Evolutionary conservation across 2,113 vertebrate genomes (phyloP).

Genomic region (Microtus oregoni): DNA sequence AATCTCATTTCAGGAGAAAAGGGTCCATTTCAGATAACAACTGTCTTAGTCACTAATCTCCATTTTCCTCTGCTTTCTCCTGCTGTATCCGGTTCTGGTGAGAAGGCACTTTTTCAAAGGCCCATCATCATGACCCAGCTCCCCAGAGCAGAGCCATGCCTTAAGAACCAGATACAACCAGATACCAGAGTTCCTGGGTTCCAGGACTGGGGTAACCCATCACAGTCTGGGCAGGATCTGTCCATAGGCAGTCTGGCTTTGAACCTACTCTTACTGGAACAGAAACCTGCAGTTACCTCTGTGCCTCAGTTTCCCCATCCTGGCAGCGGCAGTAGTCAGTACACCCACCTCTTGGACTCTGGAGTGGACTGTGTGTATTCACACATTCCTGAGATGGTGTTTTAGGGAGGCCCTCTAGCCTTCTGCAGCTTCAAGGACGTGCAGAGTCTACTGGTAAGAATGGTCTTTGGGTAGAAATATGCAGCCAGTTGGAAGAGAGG

Average conservation of each 20-base stretch:
- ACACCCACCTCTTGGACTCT: rapidly evolving
- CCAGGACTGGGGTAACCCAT: rapidly evolving
- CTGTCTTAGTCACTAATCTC: neutral
- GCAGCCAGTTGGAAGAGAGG: neutral
- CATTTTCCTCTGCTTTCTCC: neutral
- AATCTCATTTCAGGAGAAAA: neutral
- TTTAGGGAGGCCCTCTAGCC: neutral
- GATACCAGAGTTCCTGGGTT: neutral
- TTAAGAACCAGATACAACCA: neutral
- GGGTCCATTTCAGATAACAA: neutral
- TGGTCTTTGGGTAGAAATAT: neutral
- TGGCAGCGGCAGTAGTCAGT: neutral
- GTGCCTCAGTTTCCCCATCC: neutral
- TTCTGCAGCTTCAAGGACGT: neutral
- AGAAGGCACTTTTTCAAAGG: neutral
- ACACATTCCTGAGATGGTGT: neutral
- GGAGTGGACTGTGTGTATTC: rapidly evolving
- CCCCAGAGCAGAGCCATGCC: neutral
- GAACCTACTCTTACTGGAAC: neutral
- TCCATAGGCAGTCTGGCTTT: neutral
- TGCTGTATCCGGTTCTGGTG: neutral
- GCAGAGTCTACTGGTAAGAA: neutral
- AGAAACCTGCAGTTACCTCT: neutral
- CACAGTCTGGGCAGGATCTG: too few species aligned
- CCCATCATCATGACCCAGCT: neutral